Evolutionary conservation across 2,113 vertebrate species (phyloP).

Genomic region (Platanista minor): DNA sequence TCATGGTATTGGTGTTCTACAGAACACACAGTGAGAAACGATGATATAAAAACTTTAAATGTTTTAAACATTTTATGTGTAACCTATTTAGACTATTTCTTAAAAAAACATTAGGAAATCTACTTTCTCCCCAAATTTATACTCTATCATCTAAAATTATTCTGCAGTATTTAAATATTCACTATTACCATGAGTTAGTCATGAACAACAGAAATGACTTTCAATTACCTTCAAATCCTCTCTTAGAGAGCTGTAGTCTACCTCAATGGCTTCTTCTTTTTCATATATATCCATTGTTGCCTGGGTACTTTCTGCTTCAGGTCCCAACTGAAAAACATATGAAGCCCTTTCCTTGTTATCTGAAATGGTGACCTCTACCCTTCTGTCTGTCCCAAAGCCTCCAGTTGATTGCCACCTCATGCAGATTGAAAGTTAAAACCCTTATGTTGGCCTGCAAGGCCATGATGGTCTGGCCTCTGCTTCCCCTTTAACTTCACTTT

Average conservation of each 20-base stretch:
- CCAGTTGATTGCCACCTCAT: background rate
- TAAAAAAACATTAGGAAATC: background rate
- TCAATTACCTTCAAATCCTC: constrained; percentile 81
- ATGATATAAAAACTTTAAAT: background rate
- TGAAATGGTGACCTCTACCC: accelerated
- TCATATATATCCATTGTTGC: constrained; percentile 81
- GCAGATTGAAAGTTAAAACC: background rate
- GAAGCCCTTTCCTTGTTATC: background rate
- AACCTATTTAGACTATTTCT: background rate
- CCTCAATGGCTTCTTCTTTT: constrained; percentile 84
- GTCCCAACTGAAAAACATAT: constrained; percentile 80
- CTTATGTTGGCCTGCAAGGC: background rate
- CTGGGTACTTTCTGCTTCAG: constrained; percentile 79
- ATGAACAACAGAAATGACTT: background rate
- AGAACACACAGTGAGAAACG: background rate
- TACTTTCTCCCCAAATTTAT: background rate
- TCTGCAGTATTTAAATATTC: background rate
- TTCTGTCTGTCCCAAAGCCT: accelerated
- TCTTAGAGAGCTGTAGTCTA: constrained; percentile 88
- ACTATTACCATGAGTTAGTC: background rate
- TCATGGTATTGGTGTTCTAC: background rate
- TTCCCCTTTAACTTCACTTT: background rate
- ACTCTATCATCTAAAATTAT: background rate
- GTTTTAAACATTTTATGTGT: background rate
- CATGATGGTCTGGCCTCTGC: background rate